A percentile compares a stretch with the other conserved stretches of the same genome.
Conservation (phyloP, 2,113 vertebrate species). For the Tamias sibiricus region DNA sequence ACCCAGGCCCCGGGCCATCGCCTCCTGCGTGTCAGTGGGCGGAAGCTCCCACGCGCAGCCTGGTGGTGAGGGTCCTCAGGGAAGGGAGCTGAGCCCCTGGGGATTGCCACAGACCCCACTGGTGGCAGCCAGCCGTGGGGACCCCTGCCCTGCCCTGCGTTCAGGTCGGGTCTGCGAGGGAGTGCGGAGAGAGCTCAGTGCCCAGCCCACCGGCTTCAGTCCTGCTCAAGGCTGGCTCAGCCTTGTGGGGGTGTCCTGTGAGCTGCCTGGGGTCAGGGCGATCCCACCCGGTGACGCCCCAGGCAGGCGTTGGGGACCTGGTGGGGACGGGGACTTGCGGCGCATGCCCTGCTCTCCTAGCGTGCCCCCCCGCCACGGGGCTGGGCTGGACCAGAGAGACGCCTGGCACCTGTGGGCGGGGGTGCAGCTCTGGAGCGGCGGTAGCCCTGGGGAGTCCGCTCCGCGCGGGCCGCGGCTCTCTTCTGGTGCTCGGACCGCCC, state of each 20-base stretch:
- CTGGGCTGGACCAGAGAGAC: neutral
- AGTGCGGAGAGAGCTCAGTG: fast-evolving
- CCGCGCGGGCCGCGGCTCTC: too few species aligned
- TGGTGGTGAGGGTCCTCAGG: neutral
- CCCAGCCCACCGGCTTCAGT: fast-evolving
- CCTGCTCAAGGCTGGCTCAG: neutral
- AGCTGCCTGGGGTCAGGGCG: neutral
- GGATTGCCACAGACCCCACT: neutral
- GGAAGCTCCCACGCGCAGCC: neutral
- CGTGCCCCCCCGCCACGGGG: fast-evolving
- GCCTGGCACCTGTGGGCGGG: neutral
- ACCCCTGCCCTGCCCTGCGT: neutral
- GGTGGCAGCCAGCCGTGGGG: neutral
- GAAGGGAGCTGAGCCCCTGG: neutral
- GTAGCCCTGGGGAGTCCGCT: fast-evolving
- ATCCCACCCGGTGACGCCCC: neutral
- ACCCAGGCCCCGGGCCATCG: neutral
- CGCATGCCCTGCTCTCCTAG: neutral
- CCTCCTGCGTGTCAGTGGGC: neutral
- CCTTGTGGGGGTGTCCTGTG: too few species aligned
- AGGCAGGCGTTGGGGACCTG: too few species aligned
- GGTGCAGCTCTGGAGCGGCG: neutral
- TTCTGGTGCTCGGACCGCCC: neutral
- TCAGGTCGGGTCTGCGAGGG: neutral
- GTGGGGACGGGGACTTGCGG: too few species aligned